Percentiles rank a stretch among this genome's conserved stretches.
phyloP scores from a whole-genome alignment of 2,797 vertebrate genomes.

The Amblyopsis hoosieri region DNA sequence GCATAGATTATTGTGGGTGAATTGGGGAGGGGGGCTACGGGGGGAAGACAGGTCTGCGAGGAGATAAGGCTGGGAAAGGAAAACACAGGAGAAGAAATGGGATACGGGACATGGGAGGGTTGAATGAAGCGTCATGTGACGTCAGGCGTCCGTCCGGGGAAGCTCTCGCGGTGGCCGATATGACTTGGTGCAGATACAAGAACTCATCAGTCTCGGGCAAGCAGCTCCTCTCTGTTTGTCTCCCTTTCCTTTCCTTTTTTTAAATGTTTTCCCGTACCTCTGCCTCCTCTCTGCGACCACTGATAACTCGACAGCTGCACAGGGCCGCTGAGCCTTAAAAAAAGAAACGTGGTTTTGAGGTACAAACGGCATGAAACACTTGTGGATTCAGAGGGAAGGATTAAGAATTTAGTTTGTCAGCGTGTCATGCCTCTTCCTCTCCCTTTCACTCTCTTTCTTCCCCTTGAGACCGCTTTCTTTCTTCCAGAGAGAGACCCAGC shows the following conservation, averaged over 20 bases:
- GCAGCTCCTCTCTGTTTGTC: background rate
- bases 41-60: background rate
- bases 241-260: background rate
- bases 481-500: conserved; percentile 5
- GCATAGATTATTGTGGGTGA: conserved; percentile 13
- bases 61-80: conserved; percentile 9
- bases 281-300: conserved; percentile 8
- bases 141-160: conserved; percentile 11
- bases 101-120: conserved; percentile 6
- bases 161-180: conserved; percentile 20
- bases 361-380: conserved; percentile 8
- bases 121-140: background rate
- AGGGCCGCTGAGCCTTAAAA: no score
- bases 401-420: conserved; percentile 36
- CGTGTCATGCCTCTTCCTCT: background rate
- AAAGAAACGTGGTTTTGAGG: no score
- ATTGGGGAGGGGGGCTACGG: background rate
- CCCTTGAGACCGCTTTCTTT: conserved; percentile 29
- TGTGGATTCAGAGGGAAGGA: conserved; percentile 29
- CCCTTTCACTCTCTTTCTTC: background rate
- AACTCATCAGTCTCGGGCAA: conserved; percentile 24
- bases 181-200: conserved; percentile 12
- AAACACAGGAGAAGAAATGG: background rate
- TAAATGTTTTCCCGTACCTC: conserved; percentile 7
- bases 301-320: background rate